Evolutionary conservation across 1,140 invertebrate genomes (phyloP), one percentile per base, ranked within the genome.

Genomic region (Ctenoplectra terminalis): DNA sequence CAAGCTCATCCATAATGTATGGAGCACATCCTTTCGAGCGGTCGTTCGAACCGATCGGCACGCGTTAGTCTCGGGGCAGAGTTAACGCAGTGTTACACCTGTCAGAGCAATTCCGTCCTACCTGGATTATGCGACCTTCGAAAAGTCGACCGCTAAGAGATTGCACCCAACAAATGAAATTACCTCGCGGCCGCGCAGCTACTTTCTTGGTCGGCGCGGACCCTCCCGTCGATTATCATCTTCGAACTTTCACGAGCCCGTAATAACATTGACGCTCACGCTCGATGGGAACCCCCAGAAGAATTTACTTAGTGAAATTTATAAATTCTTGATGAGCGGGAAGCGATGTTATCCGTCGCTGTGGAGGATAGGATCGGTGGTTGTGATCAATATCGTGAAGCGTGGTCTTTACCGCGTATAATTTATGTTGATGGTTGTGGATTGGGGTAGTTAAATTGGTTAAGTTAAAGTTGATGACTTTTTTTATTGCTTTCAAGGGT

Each of bases 111-210:
- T 90, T 89, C 85, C 52, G 40, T 76, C 64, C 52, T 76, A 91
- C 90, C 90, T 89, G 77, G 77, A 76, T 91, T 89, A 91, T 90
- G 86, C 79, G 86, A 69, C 78, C 79, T 80, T 60, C 79, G 43
- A 85, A 82, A 88, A 89, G 81, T 87, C 83, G 90, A 90, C 89
- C 88, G 81, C 84, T 90, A 90, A 89, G 85, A 89, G 89, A 90
- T 90, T 90, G 87, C 87, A 73, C 74, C 56, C 69, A 81, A 73
- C 72, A 89, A 90, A 90, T 86, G 85, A 86, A 89, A 90, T 90
- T 90, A 90, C 61, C 61, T 40, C 66, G 71, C 64, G 64, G 56
- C 73, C 54, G 40, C 58, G 50, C 64, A 63, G 48, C 60, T 56
- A 75, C 75, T 86, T 77, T 54, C 81, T 83, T 63, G 34, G 58